Evolutionary conservation across 1,140 invertebrate genomes (phyloP).

Genomic region (Orius insidiosus): DNA sequence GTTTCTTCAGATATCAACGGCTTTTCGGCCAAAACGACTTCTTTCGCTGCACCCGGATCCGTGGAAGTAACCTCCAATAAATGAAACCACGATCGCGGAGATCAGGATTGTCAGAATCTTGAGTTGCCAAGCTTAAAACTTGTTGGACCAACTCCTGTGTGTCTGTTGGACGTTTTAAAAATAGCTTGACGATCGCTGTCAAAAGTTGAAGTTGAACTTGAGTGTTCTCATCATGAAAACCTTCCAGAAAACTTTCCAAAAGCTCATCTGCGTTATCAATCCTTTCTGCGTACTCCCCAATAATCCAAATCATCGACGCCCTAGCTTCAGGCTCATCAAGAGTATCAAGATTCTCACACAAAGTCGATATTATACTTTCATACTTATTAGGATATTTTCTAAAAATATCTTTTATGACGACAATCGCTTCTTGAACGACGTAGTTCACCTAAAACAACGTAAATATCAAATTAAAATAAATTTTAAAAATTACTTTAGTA

Average conservation of each 20-base stretch:
- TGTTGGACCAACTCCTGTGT: conserved; percentile 95
- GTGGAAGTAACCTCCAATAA: conserved; percentile 98
- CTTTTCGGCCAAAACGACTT: conserved; percentile 98
- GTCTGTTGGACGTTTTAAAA: conserved; percentile 92
- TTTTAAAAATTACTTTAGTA: no score
- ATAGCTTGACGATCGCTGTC: conserved; percentile 96
- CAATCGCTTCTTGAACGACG: conserved; percentile 98
- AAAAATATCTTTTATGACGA: conserved; percentile 99
- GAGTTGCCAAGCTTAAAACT: conserved; percentile 80
- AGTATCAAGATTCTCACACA: conserved; percentile 98
- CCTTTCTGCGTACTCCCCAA: conserved; percentile 96
- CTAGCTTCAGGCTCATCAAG: conserved; percentile 96
- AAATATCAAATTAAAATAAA: no score
- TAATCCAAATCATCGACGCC: conserved; percentile 99
- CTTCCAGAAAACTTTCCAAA: conserved; percentile 94
- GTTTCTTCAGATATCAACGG: conserved; percentile 99
- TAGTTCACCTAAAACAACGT: no score
- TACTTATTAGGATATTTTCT: conserved; percentile 99
- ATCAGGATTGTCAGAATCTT: conserved; percentile 99
- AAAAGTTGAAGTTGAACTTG: conserved; percentile 95
- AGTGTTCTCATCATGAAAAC: conserved; percentile 99
- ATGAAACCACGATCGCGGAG: conserved; percentile 97
- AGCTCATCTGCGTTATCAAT: conserved; percentile 99
- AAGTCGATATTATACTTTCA: conserved; percentile 97
- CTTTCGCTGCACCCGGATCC: conserved; percentile 95